Base-by-base conservation (phyloP, 2,113 vertebrate species). In the Oryzias melastigma region DNA sequence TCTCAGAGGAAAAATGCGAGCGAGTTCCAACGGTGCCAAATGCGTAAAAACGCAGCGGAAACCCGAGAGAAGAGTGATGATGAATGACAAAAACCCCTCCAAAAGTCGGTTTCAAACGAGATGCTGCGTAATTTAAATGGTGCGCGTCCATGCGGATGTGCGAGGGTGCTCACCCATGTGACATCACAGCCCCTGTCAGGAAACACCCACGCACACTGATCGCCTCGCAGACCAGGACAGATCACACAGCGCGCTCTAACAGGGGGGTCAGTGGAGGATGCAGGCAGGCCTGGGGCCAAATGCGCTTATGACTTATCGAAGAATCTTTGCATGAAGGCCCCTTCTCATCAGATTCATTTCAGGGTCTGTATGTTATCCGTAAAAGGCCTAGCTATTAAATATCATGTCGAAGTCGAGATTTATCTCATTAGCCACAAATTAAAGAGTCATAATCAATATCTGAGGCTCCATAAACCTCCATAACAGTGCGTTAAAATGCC, bases 181-280 rank as follows among this genome's bases (percentile, higher is more conserved):
- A 83, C 76, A 85, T 92, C 91, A 91, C 78, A 75, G 73, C 44
- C 5, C 35, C 35, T 25, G 5, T 71, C 84, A 74, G 70, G 59
- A 47, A 57, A 8, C 60, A 42, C 67, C 64, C 58, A 41, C 18
- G 3, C 53, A 53, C 50, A 18, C 69, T 42, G 65, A 40, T 16
- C 55, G 60, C 69, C 29, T 75, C 52, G 62, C 52, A 42, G 51
- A 17, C 18, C 75, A 71, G 66, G 54, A 25, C 46, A 58, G 61
- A 44, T 56, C 72, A 75, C 68, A 69, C 47, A 22, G 50, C 58
- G 42, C 59, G 18, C 17, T 45, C 58, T 22, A 50, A 71, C 72
- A 58, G 29, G 65, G 42, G 59, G 56, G 51, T 75, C 84, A 81
- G 81, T 84, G 83, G 74, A 35, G 72, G 57, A 58, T 56, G 73